Base-by-base conservation (phyloP, 2,888 invertebrate genomes). In the Frankliniella intonsa region DNA sequence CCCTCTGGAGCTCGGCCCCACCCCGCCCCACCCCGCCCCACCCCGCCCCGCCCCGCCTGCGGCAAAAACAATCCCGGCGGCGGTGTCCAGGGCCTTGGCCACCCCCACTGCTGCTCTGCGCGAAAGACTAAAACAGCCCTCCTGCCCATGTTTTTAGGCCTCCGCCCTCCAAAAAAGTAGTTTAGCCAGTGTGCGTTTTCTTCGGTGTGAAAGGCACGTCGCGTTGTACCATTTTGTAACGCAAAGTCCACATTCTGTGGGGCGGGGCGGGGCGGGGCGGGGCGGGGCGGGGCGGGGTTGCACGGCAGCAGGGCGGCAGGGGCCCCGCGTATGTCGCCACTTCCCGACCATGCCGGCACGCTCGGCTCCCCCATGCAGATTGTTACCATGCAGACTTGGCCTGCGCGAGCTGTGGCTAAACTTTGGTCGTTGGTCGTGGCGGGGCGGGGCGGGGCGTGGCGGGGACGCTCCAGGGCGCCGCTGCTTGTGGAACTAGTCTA, bases 341-440 rank as follows among this genome's bases (percentile, higher is more conserved):
- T 65, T 65, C 65, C 65, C 65, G 65, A n/a, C 19, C 65, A 65
- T 65, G 65, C n/a, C 65, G 65, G 55, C 55, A 17, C 55, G 17
- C 55, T 3, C 12, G 55, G 55, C 17, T 55, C 55, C 14, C 55
- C 55, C 65, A 65, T 65, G 65, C 65, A 65, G 65, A 65, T 65
- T 65, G 65, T n/a, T 14, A 17, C 55, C 17, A 12, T 12, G 55
- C 55, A 17, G 55, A 55, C 55, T 55, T 55, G 55, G 55, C 55
- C 55, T 55, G 55, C 14, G 17, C 55, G 17, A n/a, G 65, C 65
- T 65, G 65, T n/a, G 65, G 65, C 65, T 65, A 65, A 65, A 65
- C 65, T 65, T 65, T 65, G 65, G 65, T 65, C 65, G 65, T 65
- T 65, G 19, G 55, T 11, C 55, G 55, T 55, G 55, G 55, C 65